A percentile compares a stretch with the other conserved stretches of the same genome.
These are phyloP conservation scores for Pagetopsis macropterus DNA, from an alignment of 2,797 vertebrate genomes.

Conservation along the genomic window DNA sequence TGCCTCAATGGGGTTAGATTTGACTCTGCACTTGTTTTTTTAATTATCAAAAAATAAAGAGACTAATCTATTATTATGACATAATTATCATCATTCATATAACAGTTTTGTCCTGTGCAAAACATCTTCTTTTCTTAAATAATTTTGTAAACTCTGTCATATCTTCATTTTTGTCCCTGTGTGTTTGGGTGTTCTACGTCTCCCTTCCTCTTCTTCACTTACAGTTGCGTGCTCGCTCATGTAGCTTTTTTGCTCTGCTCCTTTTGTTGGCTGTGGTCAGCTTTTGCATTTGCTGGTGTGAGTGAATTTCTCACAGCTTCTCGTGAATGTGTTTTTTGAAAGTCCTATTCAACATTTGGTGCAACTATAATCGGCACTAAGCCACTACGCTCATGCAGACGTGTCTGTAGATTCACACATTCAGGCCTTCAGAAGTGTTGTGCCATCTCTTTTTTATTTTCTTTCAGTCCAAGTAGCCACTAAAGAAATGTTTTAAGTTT, in stretches of 20 bases:
- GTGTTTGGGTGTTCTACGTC: constrained; percentile 44
- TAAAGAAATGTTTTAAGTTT: constrained; percentile 55
- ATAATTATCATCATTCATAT: constrained; percentile 28
- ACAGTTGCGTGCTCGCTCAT: constrained; percentile 55
- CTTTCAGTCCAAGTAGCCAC: constrained; percentile 40
- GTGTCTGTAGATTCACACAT: constrained; percentile 79
- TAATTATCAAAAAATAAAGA: constrained; percentile 6
- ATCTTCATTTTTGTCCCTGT: constrained; percentile 59
- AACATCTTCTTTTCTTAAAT: constrained; percentile 22
- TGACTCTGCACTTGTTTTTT: constrained; percentile 26
- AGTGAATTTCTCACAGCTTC: constrained; percentile 82
- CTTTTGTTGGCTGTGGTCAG: constrained; percentile 79
- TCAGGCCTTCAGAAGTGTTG: constrained; percentile 74
- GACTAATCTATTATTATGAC: constrained; percentile 30
- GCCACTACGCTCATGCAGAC: constrained; percentile 79
- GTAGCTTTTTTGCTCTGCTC: constrained; percentile 64
- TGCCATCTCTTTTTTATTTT: constrained; percentile 61
- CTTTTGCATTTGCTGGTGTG: constrained; percentile 76
- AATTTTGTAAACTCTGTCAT: constrained; percentile 31
- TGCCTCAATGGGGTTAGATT: constrained; percentile 21
- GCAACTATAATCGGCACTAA: constrained; percentile 81
- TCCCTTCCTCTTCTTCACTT: constrained; percentile 60
- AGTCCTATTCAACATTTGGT: constrained; percentile 83
- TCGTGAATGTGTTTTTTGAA: constrained; percentile 81
- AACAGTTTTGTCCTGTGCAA: constrained; percentile 40